These are phyloP conservation scores for Azorinus chamasolen DNA, from an alignment of 2,888 invertebrate genomes.

Conservation along the genomic window DNA sequence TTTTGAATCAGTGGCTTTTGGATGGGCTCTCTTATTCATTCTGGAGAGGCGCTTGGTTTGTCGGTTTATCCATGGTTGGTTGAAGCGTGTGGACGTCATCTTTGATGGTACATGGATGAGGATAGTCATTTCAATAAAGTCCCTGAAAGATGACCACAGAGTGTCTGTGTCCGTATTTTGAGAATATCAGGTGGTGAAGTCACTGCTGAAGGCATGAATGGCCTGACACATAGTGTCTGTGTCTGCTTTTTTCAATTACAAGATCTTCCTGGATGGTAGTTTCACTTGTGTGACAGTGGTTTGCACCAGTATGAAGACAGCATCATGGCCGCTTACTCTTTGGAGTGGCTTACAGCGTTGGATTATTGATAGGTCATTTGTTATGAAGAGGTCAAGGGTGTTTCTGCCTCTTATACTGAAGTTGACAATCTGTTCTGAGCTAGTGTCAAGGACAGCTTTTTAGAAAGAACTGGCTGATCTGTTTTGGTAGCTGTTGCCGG, in stretches of 20 bases:
- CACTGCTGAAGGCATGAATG: not conserved
- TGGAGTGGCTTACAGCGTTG: constrained; percentile 11
- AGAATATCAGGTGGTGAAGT: not conserved
- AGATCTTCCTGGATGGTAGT: too few relatives aligned
- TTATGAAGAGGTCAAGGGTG: constrained; percentile 29
- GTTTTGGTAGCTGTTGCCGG: not conserved
- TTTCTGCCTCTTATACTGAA: constrained; percentile 20
- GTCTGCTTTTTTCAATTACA: constrained; percentile 9
- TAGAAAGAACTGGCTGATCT: not conserved
- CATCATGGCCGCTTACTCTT: constrained; percentile 28
- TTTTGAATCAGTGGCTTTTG: not conserved
- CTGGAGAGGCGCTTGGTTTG: constrained; percentile 2
- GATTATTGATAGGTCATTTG: constrained; percentile 25
- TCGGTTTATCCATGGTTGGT: constrained; percentile 18
- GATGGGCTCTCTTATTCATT: not conserved
- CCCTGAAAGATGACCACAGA: constrained; percentile 1
- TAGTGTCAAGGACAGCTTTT: constrained; percentile 8
- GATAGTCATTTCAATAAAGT: constrained; percentile 1
- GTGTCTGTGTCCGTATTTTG: not conserved
- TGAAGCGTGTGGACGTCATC: constrained; percentile 1
- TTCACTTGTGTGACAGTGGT: not conserved
- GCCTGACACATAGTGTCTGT: not conserved
- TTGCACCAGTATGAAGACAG: not conserved
- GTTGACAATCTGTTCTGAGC: constrained; percentile 16
- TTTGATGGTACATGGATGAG: constrained; percentile 9